These are phyloP conservation scores for Nephrocerus scutellatus DNA, from an alignment of 2,888 invertebrate species.

Conservation along the genomic window DNA sequence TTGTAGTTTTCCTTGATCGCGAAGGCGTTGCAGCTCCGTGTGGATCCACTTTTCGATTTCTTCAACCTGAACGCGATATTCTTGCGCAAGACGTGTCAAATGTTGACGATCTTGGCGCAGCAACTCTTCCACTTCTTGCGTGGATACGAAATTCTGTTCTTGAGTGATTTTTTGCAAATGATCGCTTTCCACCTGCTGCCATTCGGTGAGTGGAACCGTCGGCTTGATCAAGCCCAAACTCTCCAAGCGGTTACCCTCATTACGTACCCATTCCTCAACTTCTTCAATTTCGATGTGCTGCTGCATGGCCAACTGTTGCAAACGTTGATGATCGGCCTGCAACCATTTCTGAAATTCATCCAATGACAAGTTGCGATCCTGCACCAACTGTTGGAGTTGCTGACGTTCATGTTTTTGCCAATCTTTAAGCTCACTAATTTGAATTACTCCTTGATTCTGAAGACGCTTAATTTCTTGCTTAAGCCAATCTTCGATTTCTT, in stretches of 20 bases:
- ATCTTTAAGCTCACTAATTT: constrained; percentile 35
- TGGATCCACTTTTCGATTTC: constrained; percentile 42
- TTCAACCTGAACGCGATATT: constrained; percentile 42
- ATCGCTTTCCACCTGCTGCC: constrained; percentile 42
- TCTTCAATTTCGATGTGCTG: constrained; percentile 42
- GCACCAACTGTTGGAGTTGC: constrained; percentile 37
- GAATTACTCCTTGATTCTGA: constrained; percentile 35
- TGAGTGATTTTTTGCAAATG: constrained; percentile 39
- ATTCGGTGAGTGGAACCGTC: constrained; percentile 38
- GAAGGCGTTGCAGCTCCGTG: constrained; percentile 38
- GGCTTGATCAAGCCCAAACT: constrained; percentile 39
- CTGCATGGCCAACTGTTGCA: constrained; percentile 39
- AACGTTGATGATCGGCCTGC: constrained; percentile 34
- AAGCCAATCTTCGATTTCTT: constrained; percentile 44
- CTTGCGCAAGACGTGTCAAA: constrained; percentile 34
- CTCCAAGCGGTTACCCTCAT: constrained; percentile 39
- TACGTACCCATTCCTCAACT: constrained; percentile 39
- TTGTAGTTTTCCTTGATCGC: constrained; percentile 41
- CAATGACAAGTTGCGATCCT: constrained; percentile 39
- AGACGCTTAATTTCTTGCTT: constrained; percentile 38
- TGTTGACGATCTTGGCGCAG: constrained; percentile 39
- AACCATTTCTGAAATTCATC: constrained; percentile 42
- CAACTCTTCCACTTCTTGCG: constrained; percentile 40
- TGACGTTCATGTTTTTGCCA: constrained; percentile 43
- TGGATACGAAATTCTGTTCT: constrained; percentile 38